Base-by-base conservation (phyloP, 2,113 vertebrate genomes). In the Gavia stellata region DNA sequence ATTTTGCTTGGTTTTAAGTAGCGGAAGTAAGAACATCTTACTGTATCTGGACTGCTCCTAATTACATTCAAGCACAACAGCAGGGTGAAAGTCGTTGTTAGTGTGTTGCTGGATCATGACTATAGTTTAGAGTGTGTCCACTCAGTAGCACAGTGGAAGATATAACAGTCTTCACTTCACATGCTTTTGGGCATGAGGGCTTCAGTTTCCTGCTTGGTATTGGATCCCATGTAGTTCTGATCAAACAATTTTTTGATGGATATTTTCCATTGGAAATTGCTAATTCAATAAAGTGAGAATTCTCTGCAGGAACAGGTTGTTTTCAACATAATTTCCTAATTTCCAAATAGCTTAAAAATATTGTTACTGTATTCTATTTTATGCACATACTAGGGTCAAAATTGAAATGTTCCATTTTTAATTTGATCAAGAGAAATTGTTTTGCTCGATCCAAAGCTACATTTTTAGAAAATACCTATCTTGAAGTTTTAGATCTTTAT, bases 1-100 rank as follows among this genome's bases (percentile, higher is more conserved):
- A 9, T 78, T 94, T 85, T 84, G 42, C 44, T 95, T 94, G 55
- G 29, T 91, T 96, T 97, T 90, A 97, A 96, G 93, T 19, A 95
- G 47, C 70, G 84, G 66, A 70, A 88, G 23, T 52, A 88, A 85
- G 71, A 89, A 71, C 3, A 31, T 56, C 38, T 71, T 71, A 58
- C 29, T 83, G 1, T 68, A 20, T 50, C 68, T 75, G 50, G 34
- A 12, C 45, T 87, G 21, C 6, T 90, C 6, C 28, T 71, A 62
- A 36, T 25, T 67, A 24, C 14, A n/a, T 74, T 71, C 50, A 56
- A 2, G 6, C 36, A 24, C 17, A 63, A 38, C 10, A 80, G 34
- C 13, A 53, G 40, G 18, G 16, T 73, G 53, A 44, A 79, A 80
- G 36, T 50, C 33, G 45, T 65, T 45, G 24, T 77, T 86, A 65